A percentile compares a stretch with the other conserved stretches of the same genome.
phyloP scores from a whole-genome alignment of 2,797 vertebrate genomes.

The Anabas testudineus region DNA sequence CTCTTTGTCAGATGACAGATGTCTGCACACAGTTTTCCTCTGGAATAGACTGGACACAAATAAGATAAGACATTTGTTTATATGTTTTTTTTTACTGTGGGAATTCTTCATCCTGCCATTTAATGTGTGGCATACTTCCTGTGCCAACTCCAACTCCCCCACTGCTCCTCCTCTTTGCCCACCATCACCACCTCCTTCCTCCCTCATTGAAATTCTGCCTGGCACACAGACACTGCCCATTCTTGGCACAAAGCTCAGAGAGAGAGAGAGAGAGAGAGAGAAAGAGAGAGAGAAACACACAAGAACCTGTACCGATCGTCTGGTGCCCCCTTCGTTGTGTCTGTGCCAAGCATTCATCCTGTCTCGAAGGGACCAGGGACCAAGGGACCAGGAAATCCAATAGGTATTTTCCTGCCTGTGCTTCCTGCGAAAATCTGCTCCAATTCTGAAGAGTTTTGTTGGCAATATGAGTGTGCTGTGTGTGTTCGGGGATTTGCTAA shows the following conservation, averaged over 20 bases:
- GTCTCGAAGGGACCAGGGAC: conserved; percentile 65
- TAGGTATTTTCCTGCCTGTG: conserved; percentile 80
- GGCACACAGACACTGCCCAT: conserved; percentile 85
- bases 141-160: conserved; percentile 73
- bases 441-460: conserved; percentile 65
- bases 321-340: conserved; percentile 76
- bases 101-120: conserved; percentile 73
- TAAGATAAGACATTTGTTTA: conserved; percentile 52
- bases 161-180: conserved; percentile 66
- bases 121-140: conserved; percentile 77
- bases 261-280: conserved; percentile 62
- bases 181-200: conserved; percentile 77
- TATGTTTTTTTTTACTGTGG: conserved; percentile 63
- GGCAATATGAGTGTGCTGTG: conserved; percentile 48
- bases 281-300: conserved; percentile 64
- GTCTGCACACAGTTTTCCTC: conserved; percentile 18
- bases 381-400: conserved; percentile 71
- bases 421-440: conserved; percentile 71
- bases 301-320: conserved; percentile 79
- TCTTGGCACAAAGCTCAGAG: conserved; percentile 83
- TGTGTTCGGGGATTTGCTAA: conserved; percentile 69
- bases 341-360: conserved; percentile 80
- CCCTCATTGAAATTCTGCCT: conserved; percentile 87
- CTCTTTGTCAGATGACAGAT: conserved; percentile 11
- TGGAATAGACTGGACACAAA: conserved; percentile 23